phyloP scores from a whole-genome alignment of 1,140 invertebrate species.

The Drosophila guanche region DNA sequence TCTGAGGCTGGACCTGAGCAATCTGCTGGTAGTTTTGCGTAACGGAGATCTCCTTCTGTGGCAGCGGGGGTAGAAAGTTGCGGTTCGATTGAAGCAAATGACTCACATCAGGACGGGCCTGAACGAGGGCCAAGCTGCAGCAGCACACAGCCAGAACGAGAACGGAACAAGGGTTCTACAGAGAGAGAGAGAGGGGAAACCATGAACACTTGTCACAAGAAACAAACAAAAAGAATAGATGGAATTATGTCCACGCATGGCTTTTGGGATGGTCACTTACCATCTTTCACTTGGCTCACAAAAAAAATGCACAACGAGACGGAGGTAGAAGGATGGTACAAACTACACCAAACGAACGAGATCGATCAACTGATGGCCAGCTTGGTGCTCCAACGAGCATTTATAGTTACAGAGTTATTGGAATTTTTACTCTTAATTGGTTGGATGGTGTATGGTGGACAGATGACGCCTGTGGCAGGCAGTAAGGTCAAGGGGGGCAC shows the following conservation, averaged over 20 bases:
- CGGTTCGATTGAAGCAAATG: conserved; percentile 6
- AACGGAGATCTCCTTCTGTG: conserved; percentile 44
- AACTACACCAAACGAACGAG: conserved; percentile 63
- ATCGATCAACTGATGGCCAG: conserved; percentile 65
- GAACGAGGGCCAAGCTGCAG: conserved; percentile 38
- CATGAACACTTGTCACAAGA: conserved; percentile 16
- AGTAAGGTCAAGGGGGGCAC: background rate
- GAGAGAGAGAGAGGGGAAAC: conserved; percentile 11
- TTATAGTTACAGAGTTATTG: conserved; percentile 52
- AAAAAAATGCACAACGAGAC: conserved; percentile 21
- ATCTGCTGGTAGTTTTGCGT: conserved; percentile 36
- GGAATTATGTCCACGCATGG: background rate
- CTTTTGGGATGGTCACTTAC: conserved; percentile 51
- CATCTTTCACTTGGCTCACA: conserved; percentile 67
- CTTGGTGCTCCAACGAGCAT: conserved; percentile 40
- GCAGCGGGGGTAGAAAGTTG: conserved; percentile 50
- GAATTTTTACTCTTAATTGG: conserved; percentile 33
- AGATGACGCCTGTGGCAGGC: background rate
- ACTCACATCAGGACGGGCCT: conserved; percentile 43
- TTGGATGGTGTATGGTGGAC: conserved; percentile 14
- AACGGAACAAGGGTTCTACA: conserved; percentile 55
- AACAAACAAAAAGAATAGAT: conserved; percentile 10
- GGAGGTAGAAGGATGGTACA: conserved; percentile 16
- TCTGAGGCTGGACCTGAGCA: conserved; percentile 19
- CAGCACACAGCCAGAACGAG: conserved; percentile 33